Evolutionary conservation across 2,797 vertebrate genomes (phyloP), one percentile per base, ranked within the genome.

Genomic region (Pseudomugil gertrudae): DNA sequence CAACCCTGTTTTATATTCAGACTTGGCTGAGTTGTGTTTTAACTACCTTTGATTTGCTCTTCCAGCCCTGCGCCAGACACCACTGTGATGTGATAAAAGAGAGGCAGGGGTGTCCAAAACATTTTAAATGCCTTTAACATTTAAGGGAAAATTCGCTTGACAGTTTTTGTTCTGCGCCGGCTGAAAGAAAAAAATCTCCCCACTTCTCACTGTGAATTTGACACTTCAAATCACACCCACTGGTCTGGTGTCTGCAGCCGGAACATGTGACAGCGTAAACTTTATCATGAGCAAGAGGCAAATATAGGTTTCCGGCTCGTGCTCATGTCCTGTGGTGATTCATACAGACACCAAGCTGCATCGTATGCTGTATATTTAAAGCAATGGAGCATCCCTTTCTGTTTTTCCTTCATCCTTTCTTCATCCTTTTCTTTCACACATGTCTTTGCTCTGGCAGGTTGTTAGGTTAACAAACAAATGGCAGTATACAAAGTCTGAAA

Each of bases 281-380:
- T 84, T 85, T 77, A 80, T 84, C 57, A 78, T 57, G 65, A 78
- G 72, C 71, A 50, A 29, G 60, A 83, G 66, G 66, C n/a, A 72
- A 66, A 80, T 77, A 74, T 76, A 81, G 69, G 72, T 84, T 35
- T 84, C 65, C 53, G 63, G 51, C 61, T 48, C 35, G 40, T 74
- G 50, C 54, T 78, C 21, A 17, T 72, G 70, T 48, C 70, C 61
- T 47, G 61, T 13, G 73, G 69, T 90, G 89, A 90, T 86, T 89
- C 85, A 89, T 69, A 67, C 66, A 76, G 71, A 61, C 56, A 21
- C 17, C 0, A 14, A 78, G 27, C 63, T 62, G 74, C 76, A 81
- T 80, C 81, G 64, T 50, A 60, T 65, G 72, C 63, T 73, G 65
- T 65, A 86, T 87, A 77, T 86, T 88, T 87, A 83, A 83, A 84